Conservation (phyloP, 2,888 invertebrate species). For the Agrilus mali region DNA sequence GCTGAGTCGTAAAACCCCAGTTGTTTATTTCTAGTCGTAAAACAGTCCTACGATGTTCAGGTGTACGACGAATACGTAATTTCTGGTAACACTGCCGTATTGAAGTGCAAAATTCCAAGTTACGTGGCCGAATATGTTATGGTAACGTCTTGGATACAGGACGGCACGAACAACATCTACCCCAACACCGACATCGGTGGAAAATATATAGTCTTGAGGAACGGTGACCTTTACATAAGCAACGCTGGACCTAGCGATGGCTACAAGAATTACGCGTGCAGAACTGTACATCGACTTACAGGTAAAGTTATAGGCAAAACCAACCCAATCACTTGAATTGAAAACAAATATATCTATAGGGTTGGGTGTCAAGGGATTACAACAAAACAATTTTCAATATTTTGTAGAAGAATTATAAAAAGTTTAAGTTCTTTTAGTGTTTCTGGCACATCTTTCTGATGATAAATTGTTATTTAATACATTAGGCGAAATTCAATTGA, state of each 20-base stretch:
- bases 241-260: slow-evolving; percentile 67
- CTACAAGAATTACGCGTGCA: slow-evolving; percentile 68
- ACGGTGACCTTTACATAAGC: slow-evolving; percentile 75
- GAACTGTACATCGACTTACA: slow-evolving; percentile 69
- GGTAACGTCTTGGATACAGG: slow-evolving; percentile 83
- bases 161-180: slow-evolving; percentile 66
- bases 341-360: no score
- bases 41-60: slow-evolving; percentile 76
- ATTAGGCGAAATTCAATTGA: slow-evolving; percentile 43
- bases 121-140: slow-evolving; percentile 80
- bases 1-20: neutral
- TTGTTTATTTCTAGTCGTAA: slow-evolving; percentile 52
- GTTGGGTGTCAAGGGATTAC: no score
- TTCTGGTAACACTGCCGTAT: slow-evolving; percentile 79
- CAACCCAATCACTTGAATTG: neutral
- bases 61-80: slow-evolving; percentile 88
- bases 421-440: no score
- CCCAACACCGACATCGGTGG: slow-evolving; percentile 60
- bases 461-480: slow-evolving; percentile 13
- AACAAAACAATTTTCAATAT: no score
- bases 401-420: no score
- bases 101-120: slow-evolving; percentile 80
- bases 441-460: no score
- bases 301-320: slow-evolving; percentile 26
- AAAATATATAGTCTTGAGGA: slow-evolving; percentile 65